Conservation (phyloP, 2,888 invertebrate species). For the Acleris holmiana region DNA sequence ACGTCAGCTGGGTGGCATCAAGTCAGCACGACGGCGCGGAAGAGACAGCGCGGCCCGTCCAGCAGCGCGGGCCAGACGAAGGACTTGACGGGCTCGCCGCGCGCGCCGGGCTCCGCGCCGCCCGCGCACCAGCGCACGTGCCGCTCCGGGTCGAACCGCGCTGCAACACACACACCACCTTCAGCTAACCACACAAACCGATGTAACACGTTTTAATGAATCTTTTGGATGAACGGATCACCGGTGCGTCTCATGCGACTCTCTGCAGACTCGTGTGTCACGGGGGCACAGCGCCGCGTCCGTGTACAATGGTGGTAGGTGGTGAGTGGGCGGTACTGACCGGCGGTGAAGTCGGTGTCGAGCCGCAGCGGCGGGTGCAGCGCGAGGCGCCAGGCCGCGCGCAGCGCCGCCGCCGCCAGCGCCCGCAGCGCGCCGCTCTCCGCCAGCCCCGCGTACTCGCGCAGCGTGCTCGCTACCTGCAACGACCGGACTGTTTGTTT, state of each 20-base stretch:
- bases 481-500: no score
- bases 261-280: no score
- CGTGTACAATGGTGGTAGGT: not conserved
- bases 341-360: slow-evolving; percentile 88
- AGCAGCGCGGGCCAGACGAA: slow-evolving; percentile 95
- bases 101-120: slow-evolving; percentile 89
- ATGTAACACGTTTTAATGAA: no score
- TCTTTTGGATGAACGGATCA: no score
- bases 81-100: slow-evolving; percentile 89
- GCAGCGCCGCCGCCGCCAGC: slow-evolving; percentile 89
- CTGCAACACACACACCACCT: slow-evolving; percentile 58
- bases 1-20: slow-evolving; percentile 63
- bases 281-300: no score
- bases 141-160: slow-evolving; percentile 88
- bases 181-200: not conserved
- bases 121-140: slow-evolving; percentile 88
- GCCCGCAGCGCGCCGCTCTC: slow-evolving; percentile 92
- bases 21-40: slow-evolving; percentile 94
- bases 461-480: slow-evolving; percentile 94
- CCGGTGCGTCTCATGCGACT: no score
- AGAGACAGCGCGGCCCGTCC: slow-evolving; percentile 90
- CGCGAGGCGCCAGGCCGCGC: slow-evolving; percentile 91
- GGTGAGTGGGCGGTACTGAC: slow-evolving; percentile 54
- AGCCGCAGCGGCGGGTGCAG: slow-evolving; percentile 88
- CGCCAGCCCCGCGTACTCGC: slow-evolving; percentile 96